Evolutionary conservation across 2,888 invertebrate genomes (phyloP).

Genomic region (Trypoxylon attenuatum): DNA sequence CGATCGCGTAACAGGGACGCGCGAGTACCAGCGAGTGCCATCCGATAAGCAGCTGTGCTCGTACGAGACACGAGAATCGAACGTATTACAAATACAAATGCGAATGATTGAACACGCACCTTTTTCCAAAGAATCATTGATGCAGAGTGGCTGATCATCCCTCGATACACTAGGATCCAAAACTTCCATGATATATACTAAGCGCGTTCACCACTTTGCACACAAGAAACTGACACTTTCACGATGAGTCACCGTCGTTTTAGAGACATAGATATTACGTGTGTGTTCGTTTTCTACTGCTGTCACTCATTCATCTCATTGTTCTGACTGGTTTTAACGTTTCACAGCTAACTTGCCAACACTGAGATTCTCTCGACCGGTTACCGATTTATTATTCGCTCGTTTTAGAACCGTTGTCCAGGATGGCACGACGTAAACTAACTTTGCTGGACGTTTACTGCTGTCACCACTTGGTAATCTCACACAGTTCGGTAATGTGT

Average conservation of each 20-base stretch:
- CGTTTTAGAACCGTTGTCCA: too few relatives aligned
- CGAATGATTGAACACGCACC: conserved; percentile 54
- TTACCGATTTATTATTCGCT: too few relatives aligned
- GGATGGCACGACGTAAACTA: too few relatives aligned
- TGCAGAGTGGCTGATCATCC: conserved; percentile 68
- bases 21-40: not conserved
- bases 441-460: too few relatives aligned
- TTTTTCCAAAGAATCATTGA: conserved; percentile 68
- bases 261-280: conserved; percentile 16
- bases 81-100: not conserved
- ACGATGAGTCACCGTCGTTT: conserved; percentile 19
- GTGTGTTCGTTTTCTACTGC: not conserved
- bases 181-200: conserved; percentile 62
- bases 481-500: too few relatives aligned
- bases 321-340: too few relatives aligned
- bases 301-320: not conserved
- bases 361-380: too few relatives aligned
- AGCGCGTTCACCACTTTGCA: conserved; percentile 1
- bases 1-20: too few relatives aligned
- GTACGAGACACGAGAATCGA: too few relatives aligned
- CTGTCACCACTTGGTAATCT: too few relatives aligned
- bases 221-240: conserved; percentile 44
- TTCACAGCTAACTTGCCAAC: too few relatives aligned
- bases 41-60: not conserved
- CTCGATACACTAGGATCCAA: conserved; percentile 68